These are phyloP conservation scores for Hassar affinis DNA, from an alignment of 2,113 vertebrate genomes.

Conservation along the genomic window DNA sequence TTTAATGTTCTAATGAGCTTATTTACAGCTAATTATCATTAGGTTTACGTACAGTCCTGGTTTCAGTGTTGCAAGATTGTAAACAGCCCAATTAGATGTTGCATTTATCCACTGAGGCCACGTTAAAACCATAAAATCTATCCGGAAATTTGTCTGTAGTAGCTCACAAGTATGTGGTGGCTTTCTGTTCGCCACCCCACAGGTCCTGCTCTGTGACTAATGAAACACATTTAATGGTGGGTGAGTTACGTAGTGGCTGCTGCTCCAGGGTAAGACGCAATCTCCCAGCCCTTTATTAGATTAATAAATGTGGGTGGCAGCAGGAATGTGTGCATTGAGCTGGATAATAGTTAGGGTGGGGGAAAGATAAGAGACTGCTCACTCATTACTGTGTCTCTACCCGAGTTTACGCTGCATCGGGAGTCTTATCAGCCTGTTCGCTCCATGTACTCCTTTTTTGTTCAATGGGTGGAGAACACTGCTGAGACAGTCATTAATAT, in stretches of 20 bases:
- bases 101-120: not conserved
- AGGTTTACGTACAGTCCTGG: not conserved
- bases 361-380: slow-evolving; percentile 43
- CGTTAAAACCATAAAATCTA: not conserved
- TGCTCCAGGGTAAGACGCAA: slow-evolving; percentile 39
- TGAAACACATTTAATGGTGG: slow-evolving; percentile 55
- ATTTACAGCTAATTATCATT: not conserved
- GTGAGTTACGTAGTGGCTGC: slow-evolving; percentile 46
- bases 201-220: slow-evolving; percentile 43
- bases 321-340: slow-evolving; percentile 31
- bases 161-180: not conserved
- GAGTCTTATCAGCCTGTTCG: slow-evolving; percentile 45
- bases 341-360: slow-evolving; percentile 39
- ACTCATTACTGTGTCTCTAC: slow-evolving; percentile 46
- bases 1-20: not conserved
- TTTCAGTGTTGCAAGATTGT: not conserved
- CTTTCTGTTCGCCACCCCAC: not conserved
- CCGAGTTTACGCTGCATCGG: slow-evolving; percentile 17
- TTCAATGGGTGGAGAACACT: slow-evolving; percentile 36
- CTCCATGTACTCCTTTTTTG: slow-evolving; percentile 37
- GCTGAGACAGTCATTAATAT: slow-evolving; percentile 51
- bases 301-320: slow-evolving; percentile 53
- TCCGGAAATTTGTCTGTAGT: not conserved
- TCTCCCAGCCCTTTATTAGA: slow-evolving; percentile 50
- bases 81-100: not conserved